phyloP scores from a whole-genome alignment of 2,888 invertebrate genomes.

The Drosophila vallismaia region DNA sequence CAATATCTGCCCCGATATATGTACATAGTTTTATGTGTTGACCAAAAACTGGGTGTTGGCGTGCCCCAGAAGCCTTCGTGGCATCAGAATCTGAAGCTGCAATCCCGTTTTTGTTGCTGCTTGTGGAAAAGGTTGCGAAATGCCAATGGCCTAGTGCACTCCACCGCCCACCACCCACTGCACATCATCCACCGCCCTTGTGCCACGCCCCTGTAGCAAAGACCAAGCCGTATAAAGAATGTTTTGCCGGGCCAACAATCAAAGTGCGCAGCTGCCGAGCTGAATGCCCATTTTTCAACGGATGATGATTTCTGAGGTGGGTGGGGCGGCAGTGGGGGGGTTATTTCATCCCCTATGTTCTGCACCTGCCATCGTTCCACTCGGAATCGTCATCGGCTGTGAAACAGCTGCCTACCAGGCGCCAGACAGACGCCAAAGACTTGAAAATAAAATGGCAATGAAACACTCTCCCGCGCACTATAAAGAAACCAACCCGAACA shows the following conservation, averaged over 20 bases:
- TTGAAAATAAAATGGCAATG: conserved; percentile 66
- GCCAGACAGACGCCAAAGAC: conserved; percentile 65
- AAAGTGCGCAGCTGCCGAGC: conserved; percentile 69
- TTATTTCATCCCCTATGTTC: not conserved
- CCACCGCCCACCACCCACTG: conserved; percentile 16
- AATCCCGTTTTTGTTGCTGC: conserved; percentile 45
- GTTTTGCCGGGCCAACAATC: conserved; percentile 59
- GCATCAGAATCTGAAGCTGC: conserved; percentile 55
- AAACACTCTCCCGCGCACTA: conserved; percentile 47
- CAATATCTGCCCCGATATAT: conserved; percentile 6
- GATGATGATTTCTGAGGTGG: too few species aligned
- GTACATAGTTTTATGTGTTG: conserved; percentile 3
- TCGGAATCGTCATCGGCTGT: conserved; percentile 60
- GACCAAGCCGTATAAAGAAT: conserved; percentile 10
- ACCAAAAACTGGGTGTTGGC: conserved; percentile 44
- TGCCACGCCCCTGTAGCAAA: conserved; percentile 38
- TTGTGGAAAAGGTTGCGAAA: conserved; percentile 65
- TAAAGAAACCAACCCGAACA: not conserved
- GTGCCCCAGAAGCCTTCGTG: conserved; percentile 34
- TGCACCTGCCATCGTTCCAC: conserved; percentile 58
- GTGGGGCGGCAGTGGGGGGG: conserved; percentile 5
- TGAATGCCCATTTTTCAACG: conserved; percentile 70
- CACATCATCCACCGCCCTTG: conserved; percentile 1
- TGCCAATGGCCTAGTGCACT: conserved; percentile 79
- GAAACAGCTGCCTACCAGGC: conserved; percentile 75